Percentiles rank a stretch among this genome's conserved stretches.
Conservation (phyloP, 2,113 vertebrate species). For the Tragelaphus imberbis region DNA sequence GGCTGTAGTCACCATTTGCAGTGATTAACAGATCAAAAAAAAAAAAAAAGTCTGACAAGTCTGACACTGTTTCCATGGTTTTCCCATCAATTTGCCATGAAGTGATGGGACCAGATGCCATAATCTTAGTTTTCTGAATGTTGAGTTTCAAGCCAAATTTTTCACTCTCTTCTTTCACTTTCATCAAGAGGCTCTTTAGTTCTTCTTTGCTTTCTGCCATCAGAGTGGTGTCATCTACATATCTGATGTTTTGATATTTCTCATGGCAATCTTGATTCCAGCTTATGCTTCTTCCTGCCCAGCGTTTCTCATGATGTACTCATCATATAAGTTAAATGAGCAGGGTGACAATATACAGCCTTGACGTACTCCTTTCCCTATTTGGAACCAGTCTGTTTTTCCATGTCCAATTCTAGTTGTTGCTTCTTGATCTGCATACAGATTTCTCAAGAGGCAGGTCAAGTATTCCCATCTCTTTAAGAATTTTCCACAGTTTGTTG, state of each 20-base stretch:
- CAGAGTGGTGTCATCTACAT: background rate
- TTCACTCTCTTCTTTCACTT: background rate
- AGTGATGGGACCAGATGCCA: background rate
- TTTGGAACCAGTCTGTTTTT: background rate
- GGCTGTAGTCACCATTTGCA: background rate
- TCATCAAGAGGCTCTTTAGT: background rate
- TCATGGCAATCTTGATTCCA: background rate
- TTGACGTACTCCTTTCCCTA: background rate
- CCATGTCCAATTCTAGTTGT: background rate
- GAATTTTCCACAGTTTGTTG: background rate
- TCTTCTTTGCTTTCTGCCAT: background rate
- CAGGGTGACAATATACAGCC: background rate
- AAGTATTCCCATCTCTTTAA: background rate
- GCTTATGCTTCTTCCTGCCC: background rate
- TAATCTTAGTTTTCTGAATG: background rate
- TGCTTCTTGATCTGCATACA: background rate
- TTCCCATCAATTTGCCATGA: background rate
- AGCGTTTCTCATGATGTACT: background rate
- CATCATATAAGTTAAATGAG: background rate
- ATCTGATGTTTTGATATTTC: background rate
- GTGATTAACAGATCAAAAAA: accelerated
- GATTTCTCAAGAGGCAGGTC: background rate
- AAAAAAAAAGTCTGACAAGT: background rate
- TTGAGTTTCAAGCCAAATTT: background rate
- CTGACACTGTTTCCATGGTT: background rate